Percentiles rank a stretch among this genome's conserved stretches.
These are phyloP conservation scores for Apomyelois bistriatella DNA, from an alignment of 2,888 invertebrate genomes.

Conservation along the genomic window DNA sequence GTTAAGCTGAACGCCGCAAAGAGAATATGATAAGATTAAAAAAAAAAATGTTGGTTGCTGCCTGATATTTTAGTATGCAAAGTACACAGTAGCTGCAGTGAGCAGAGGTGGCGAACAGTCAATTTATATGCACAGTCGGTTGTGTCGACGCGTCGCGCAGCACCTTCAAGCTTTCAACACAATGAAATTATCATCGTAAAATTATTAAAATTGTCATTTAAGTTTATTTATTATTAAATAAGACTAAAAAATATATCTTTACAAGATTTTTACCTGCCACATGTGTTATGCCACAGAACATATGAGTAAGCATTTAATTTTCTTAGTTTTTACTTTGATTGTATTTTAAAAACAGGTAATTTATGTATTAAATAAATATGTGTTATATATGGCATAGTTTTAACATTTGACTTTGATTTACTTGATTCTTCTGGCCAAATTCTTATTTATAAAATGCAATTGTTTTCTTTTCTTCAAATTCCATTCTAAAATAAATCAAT, in stretches of 20 bases:
- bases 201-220: slow-evolving; percentile 41
- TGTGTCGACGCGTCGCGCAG: slow-evolving; percentile 47
- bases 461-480: too few species aligned
- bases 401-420: too few species aligned
- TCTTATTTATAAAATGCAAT: too few species aligned
- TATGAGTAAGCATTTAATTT: too few species aligned
- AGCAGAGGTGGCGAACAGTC: slow-evolving; percentile 64
- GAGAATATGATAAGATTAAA: slow-evolving; percentile 24
- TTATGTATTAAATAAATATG: too few species aligned
- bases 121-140: slow-evolving; percentile 62
- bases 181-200: slow-evolving; percentile 46
- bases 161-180: slow-evolving; percentile 31
- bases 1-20: background rate
- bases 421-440: too few species aligned
- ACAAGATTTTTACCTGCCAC: slow-evolving; percentile 29
- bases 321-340: slow-evolving; percentile 1
- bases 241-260: too few species aligned
- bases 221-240: slow-evolving; percentile 14
- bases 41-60: slow-evolving; percentile 35
- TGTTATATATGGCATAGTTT: too few species aligned
- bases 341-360: too few species aligned
- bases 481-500: too few species aligned
- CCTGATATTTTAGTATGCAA: slow-evolving; percentile 70
- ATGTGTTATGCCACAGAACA: too few species aligned
- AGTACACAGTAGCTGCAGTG: slow-evolving; percentile 42